Conservation (phyloP, 1,140 invertebrate genomes). For the Manduca sexta region DNA sequence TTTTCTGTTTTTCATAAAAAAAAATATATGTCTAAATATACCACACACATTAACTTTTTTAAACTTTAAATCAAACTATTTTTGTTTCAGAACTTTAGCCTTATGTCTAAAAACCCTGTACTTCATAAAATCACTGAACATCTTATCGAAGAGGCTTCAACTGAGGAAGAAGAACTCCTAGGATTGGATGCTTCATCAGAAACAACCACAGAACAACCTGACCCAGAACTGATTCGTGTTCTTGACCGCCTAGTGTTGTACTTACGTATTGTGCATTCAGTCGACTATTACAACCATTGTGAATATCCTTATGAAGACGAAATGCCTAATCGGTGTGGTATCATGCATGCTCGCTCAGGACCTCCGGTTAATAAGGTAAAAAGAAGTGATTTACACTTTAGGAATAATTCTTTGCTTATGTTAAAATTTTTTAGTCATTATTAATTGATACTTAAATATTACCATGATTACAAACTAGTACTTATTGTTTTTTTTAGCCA, state of each 20-base stretch:
- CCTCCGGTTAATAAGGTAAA: constrained; percentile 85
- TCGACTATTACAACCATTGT: constrained; percentile 99
- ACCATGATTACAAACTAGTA: no score
- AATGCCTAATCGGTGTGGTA: constrained; percentile 99
- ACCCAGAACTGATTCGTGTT: constrained; percentile 77
- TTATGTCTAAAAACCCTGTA: constrained; percentile 95
- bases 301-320: constrained; percentile 99
- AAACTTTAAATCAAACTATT: no score
- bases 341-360: constrained; percentile 95
- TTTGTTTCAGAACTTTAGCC: constrained; percentile 77
- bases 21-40: no score
- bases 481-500: constrained; percentile 56
- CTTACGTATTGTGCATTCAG: constrained; percentile 96
- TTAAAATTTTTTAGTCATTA: no score
- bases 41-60: no score
- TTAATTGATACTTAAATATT: no score
- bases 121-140: constrained; percentile 98
- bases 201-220: constrained; percentile 74
- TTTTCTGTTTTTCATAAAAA: no score
- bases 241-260: constrained; percentile 89
- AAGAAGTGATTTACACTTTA: background rate
- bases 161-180: constrained; percentile 97
- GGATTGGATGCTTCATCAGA: constrained; percentile 78
- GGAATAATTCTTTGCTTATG: constrained; percentile 6
- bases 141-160: constrained; percentile 97